Evolutionary conservation across 2,113 vertebrate genomes (phyloP).

Genomic region (Halichoeres trimaculatus): DNA sequence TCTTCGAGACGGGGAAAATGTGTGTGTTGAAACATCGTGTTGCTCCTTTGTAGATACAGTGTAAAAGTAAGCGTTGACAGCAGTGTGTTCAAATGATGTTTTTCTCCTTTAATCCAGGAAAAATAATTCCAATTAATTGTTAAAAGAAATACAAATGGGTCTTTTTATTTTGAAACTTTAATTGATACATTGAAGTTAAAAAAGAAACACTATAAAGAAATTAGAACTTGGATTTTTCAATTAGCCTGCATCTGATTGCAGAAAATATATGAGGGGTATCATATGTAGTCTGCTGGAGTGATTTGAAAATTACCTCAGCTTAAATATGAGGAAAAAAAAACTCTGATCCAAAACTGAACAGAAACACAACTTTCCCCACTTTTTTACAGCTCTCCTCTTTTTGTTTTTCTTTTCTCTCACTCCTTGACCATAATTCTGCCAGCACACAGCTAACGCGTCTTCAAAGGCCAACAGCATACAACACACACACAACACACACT

Average conservation of each 20-base stretch:
- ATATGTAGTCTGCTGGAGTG: conserved; percentile 10
- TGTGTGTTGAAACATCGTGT: conserved; percentile 26
- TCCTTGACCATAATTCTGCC: conserved; percentile 25
- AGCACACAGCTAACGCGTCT: conserved; percentile 55
- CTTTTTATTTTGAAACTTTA: conserved; percentile 38
- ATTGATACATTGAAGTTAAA: conserved; percentile 43
- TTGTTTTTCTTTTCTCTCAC: conserved; percentile 42
- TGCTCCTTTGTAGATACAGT: conserved; percentile 71
- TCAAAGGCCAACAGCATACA: conserved; percentile 64
- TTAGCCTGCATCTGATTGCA: conserved; percentile 27
- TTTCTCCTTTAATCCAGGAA: conserved; percentile 40
- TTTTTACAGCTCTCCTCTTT: conserved; percentile 19
- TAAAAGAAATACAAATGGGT: conserved; percentile 19
- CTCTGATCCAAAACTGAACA: background rate
- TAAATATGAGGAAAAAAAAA: conserved; percentile 4
- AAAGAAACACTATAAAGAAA: conserved; percentile 15
- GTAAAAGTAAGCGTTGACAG: conserved; percentile 31
- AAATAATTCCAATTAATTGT: conserved; percentile 59
- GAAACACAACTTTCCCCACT: conserved; percentile 5
- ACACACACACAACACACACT: conserved; percentile 47
- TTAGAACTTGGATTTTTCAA: conserved; percentile 10
- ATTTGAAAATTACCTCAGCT: conserved; percentile 26
- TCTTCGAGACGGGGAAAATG: conserved; percentile 1
- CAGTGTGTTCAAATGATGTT: conserved; percentile 29
- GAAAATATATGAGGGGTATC: conserved; percentile 23